Evolutionary conservation across 2,888 invertebrate genomes (phyloP), one percentile per base, ranked within the genome.

Genomic region (Apamea crenata): DNA sequence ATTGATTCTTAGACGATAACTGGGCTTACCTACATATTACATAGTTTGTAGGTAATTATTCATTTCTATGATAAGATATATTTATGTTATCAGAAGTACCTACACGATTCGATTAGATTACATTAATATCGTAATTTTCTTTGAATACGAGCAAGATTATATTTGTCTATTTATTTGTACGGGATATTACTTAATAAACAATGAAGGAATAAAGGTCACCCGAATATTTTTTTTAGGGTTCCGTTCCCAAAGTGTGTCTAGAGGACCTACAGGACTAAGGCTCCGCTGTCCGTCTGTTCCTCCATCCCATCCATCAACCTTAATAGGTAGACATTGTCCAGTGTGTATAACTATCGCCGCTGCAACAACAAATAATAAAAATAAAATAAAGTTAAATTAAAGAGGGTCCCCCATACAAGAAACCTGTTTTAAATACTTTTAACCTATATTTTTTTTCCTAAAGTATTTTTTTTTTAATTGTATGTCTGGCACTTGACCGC

Each of bases 31-130:
- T 29, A 16, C 25, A 18, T n/a, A 10, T 50, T 12, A n/a, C n/a
- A n/a, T n/a, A 81, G n/a, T 74, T 65, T 82, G 12, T 40, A 32
- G 32, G 32, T 32, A 40, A 6, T 40, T 82, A 36, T 82, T 65
- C 32, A 83, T 77, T 67, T 53, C 18, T 80, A 29, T 36, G 83
- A 83, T 78, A 44, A 61, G 29, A 65, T 65, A 29, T 7, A 59
- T 79, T 67, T n/a, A 1, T 61, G 29, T 29, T 40, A 40, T 40
- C 40, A 77, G 14, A 40, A 18, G 18, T 61, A 32, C 2, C 32
- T 32, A 77, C 40, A 29, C 7, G 12, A 50, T 75, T 53, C 29
- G 59, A 78, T 67, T 25, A 77, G 59, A 83, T 79, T 12, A 80
- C 14, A 50, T 36, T 18, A 50, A 67, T 59, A 50, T n/a, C 66